These are phyloP conservation scores for Hirtodrosophila confusa DNA, from an alignment of 2,888 invertebrate species.

Conservation along the genomic window DNA sequence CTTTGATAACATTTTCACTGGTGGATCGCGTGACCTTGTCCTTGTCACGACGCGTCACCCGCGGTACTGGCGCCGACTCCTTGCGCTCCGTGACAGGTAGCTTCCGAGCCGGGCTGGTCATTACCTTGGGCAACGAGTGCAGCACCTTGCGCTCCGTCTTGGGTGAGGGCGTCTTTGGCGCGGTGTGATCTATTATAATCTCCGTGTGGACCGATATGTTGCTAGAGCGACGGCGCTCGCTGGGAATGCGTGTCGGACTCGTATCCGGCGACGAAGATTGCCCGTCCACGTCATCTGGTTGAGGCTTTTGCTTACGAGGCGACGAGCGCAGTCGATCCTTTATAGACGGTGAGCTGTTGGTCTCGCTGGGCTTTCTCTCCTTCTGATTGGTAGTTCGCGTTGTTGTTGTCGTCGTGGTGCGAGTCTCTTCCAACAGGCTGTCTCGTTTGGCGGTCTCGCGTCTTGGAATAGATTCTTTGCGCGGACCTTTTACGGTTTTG, in stretches of 20 bases:
- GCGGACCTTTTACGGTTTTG: slow-evolving; percentile 46
- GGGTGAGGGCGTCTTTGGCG: slow-evolving; percentile 68
- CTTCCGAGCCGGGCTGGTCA: slow-evolving; percentile 67
- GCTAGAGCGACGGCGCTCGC: slow-evolving; percentile 80
- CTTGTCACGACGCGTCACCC: slow-evolving; percentile 83
- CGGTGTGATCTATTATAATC: slow-evolving; percentile 80
- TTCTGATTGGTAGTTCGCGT: slow-evolving; percentile 27
- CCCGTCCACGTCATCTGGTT: slow-evolving; percentile 67
- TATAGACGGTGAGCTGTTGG: slow-evolving; percentile 44
- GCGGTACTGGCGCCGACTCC: slow-evolving; percentile 84
- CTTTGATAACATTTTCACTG: slow-evolving; percentile 86
- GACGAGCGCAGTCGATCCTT: slow-evolving; percentile 79
- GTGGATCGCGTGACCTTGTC: slow-evolving; percentile 86
- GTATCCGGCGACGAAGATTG: slow-evolving; percentile 73
- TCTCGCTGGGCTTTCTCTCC: slow-evolving; percentile 49
- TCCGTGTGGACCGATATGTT: slow-evolving; percentile 81
- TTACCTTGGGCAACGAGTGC: slow-evolving; percentile 4
- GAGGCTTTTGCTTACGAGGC: slow-evolving; percentile 66
- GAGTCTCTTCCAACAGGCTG: slow-evolving; percentile 55
- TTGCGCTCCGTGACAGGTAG: slow-evolving; percentile 83
- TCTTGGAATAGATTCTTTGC: slow-evolving; percentile 60
- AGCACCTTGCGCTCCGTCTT: slow-evolving; percentile 33
- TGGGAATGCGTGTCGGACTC: slow-evolving; percentile 70
- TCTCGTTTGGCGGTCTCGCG: slow-evolving; percentile 54
- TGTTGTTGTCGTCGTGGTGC: slow-evolving; percentile 36